phyloP scores from a whole-genome alignment of 2,113 vertebrate species.

The Ochotona curzoniae region DNA sequence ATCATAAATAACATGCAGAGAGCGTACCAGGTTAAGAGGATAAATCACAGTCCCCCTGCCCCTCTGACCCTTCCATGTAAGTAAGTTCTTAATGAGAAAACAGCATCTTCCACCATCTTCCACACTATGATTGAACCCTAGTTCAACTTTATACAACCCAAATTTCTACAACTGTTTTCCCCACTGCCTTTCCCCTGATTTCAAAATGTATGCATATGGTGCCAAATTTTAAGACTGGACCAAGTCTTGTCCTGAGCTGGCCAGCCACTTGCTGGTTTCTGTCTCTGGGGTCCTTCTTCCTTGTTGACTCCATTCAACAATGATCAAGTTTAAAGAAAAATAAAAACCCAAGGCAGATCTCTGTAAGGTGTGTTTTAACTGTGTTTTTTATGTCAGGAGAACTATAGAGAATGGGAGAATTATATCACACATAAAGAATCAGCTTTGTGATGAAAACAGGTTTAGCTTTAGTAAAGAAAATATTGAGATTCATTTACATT shows the following conservation, averaged over 20 bases:
- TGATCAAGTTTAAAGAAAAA: not conserved
- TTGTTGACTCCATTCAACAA: not conserved
- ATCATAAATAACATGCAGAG: slow-evolving; percentile 42
- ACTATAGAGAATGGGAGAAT: not conserved
- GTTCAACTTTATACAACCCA: not conserved
- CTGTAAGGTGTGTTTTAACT: not conserved
- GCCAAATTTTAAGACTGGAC: not conserved
- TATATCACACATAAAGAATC: not conserved
- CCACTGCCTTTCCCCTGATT: not conserved
- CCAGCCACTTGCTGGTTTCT: not conserved
- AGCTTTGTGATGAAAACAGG: not conserved
- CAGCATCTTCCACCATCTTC: not conserved
- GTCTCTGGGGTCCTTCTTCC: not conserved
- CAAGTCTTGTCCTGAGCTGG: not conserved
- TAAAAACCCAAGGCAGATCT: not conserved
- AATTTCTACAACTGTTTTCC: not conserved
- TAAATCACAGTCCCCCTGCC: not conserved
- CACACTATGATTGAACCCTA: not conserved
- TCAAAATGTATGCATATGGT: not conserved
- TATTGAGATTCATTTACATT: not conserved
- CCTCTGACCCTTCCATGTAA: not conserved
- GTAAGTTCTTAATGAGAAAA: slow-evolving; percentile 16
- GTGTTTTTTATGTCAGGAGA: not conserved
- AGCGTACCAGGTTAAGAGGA: not conserved
- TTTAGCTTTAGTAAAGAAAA: not conserved